Evolutionary conservation across 2,797 vertebrate species (phyloP), one percentile per base, ranked within the genome.

Genomic region (Semaprochilodus insignis): DNA sequence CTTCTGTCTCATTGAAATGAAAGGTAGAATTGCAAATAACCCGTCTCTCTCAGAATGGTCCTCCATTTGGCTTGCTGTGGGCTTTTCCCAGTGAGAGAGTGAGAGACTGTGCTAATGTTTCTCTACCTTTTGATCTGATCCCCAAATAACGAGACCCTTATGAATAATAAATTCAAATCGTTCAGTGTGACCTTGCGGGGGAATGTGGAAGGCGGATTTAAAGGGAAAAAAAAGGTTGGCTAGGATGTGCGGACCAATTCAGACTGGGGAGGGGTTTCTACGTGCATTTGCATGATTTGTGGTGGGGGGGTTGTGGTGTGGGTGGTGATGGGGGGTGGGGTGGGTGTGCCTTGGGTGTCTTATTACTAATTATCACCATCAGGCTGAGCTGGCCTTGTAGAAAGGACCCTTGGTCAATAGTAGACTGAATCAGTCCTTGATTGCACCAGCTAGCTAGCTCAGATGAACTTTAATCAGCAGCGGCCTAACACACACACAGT

Each of bases 111-210:
- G 52, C 62, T 88, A 85, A 86, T 88, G 75, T 86, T 88, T 88
- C 65, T 81, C 52, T 85, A 85, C 70, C 84, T 87, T 91, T 89
- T 91, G 84, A 90, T 90, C 84, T 87, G 77, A 83, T 85, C 62
- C 77, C 55, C 80, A 90, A 90, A 85, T 87, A 89, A 90, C 78
- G 83, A 88, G 82, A 77, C 71, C 40, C 85, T 77, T 71, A 89
- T 91, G 80, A 92, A 89, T 91, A 90, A 89, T 90, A 87, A 85
- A 91, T 89, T 80, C 17, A 54, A 63, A 80, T 85, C 80, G 34
- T 88, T 87, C 84, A 73, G 14, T 78, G 48, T 85, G 81, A 89
- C 85, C 85, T 88, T 87, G 85, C 19, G 77, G 78, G 48, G 71
- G 65, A 83, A 78, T 55, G 57, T 66, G 51, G 25, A 36, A 31